These are phyloP conservation scores for Phalacrocorax aristotelis DNA, from an alignment of 2,113 vertebrate species.

Conservation along the genomic window DNA sequence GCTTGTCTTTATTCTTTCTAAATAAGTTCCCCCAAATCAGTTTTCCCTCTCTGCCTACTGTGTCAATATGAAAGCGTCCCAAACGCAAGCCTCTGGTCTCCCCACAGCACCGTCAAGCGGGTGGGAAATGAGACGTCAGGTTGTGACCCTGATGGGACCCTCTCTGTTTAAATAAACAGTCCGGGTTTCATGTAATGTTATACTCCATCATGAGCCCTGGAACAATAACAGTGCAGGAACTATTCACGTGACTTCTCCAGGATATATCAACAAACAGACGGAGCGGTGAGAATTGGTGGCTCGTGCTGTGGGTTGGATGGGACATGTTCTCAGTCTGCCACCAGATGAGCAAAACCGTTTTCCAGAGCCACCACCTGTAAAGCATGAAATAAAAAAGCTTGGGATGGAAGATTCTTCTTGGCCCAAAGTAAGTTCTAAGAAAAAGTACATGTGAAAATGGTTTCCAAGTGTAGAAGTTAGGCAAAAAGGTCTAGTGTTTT, in stretches of 20 bases:
- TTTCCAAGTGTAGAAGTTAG: background rate
- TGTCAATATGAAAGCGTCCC: background rate
- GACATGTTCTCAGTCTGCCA: background rate
- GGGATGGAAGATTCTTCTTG: background rate
- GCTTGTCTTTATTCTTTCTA: slow-evolving; percentile 27
- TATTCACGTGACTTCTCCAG: background rate
- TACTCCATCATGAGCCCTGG: slow-evolving; percentile 8
- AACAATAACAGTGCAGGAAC: background rate
- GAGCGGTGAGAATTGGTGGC: background rate
- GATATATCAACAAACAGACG: slow-evolving; percentile 9
- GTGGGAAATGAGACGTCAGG: slow-evolving; percentile 8
- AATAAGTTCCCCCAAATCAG: background rate
- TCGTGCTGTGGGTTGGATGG: background rate
- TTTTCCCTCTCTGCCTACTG: background rate
- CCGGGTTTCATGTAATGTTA: slow-evolving; percentile 25
- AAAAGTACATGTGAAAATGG: rapidly evolving
- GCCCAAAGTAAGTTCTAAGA: background rate
- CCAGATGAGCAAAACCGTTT: background rate
- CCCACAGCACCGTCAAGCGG: background rate
- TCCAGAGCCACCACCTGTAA: background rate
- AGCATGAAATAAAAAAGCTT: background rate
- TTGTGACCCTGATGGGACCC: slow-evolving; percentile 54
- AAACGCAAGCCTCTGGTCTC: background rate
- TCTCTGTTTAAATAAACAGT: slow-evolving; percentile 63
- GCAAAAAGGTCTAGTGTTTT: background rate